Percentiles rank a stretch among this genome's conserved stretches.
These are phyloP conservation scores for Sebastiscus tertius DNA, from an alignment of 2,797 vertebrate species.

Conservation along the genomic window DNA sequence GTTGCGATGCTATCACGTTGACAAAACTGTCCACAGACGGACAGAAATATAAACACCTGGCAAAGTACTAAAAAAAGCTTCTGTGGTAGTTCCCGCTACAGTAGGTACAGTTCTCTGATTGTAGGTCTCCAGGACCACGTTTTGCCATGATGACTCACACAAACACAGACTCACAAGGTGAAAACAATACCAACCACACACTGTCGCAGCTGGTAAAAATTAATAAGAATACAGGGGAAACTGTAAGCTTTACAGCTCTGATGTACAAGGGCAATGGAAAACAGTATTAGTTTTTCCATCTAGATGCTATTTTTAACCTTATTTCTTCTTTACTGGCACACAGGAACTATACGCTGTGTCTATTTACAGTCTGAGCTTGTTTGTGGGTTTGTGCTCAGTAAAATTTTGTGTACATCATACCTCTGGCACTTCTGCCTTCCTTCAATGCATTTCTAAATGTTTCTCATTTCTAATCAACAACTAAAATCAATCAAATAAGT, in stretches of 20 bases:
- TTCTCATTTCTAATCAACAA: background rate
- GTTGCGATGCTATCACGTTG: too few species aligned
- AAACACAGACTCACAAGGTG: background rate
- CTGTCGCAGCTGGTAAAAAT: slow-evolving; percentile 2
- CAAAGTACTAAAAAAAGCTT: background rate
- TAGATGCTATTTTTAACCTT: background rate
- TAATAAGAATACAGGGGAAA: slow-evolving; percentile 41
- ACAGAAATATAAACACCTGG: background rate
- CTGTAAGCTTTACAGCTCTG: slow-evolving; percentile 37
- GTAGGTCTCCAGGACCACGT: too few species aligned
- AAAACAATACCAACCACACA: background rate
- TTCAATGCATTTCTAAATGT: background rate
- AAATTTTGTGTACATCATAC: background rate
- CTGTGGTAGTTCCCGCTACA: background rate
- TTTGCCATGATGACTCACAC: too few species aligned
- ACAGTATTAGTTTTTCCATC: slow-evolving; percentile 14
- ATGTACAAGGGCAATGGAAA: slow-evolving; percentile 34
- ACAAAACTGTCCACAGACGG: too few species aligned
- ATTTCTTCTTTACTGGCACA: background rate
- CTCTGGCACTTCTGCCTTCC: background rate
- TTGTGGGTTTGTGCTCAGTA: background rate
- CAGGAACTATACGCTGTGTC: background rate
- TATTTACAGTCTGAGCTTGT: background rate
- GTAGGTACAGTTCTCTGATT: background rate
- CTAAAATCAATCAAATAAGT: background rate